A percentile compares a stretch with the other conserved stretches of the same genome.
phyloP scores from a whole-genome alignment of 2,797 vertebrate species.

The Calcarius lapponicus region DNA sequence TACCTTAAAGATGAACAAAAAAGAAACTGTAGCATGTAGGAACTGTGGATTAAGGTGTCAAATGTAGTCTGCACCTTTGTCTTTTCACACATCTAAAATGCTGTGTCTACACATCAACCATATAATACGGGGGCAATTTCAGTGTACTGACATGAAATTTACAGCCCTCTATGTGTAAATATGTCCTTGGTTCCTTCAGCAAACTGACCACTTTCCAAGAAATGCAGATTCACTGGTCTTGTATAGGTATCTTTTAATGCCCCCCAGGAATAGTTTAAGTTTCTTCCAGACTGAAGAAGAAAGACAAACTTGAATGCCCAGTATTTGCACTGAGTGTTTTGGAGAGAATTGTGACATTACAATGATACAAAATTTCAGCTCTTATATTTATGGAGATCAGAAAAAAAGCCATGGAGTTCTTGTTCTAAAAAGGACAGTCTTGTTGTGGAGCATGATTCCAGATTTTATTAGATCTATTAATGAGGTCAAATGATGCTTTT shows the following conservation, averaged over 20 bases:
- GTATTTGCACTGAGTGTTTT: background rate
- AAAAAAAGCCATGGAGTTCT: background rate
- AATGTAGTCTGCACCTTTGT: background rate
- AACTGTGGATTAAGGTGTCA: background rate
- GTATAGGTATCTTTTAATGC: background rate
- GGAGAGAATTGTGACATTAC: background rate
- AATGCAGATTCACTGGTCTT: background rate
- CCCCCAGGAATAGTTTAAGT: background rate
- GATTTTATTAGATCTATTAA: constrained; percentile 56
- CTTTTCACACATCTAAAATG: background rate
- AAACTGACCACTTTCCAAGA: background rate
- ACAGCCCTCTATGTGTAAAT: background rate
- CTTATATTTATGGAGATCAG: background rate
- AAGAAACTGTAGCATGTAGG: background rate
- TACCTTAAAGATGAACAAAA: background rate
- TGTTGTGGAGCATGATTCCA: background rate
- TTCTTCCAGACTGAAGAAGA: background rate
- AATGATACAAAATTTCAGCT: background rate
- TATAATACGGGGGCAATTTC: background rate
- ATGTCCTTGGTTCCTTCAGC: background rate
- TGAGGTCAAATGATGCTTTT: constrained; percentile 66
- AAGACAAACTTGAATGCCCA: background rate
- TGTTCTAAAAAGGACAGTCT: background rate
- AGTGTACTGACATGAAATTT: background rate
- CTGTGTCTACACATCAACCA: background rate